Base-by-base conservation (phyloP, 2,797 vertebrate species). In the Gymnodraco acuticeps region DNA sequence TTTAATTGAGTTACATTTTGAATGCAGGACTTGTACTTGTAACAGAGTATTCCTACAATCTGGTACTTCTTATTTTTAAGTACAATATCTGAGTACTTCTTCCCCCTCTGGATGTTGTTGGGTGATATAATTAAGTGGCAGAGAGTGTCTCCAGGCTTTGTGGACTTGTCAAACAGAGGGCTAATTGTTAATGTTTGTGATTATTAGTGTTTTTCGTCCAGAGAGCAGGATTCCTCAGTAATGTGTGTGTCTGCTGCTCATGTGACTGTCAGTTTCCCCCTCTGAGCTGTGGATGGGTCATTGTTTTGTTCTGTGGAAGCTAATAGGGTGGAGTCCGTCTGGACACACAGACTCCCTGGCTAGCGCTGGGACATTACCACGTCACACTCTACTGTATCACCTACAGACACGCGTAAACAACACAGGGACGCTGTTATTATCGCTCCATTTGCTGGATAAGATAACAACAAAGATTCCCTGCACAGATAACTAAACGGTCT, bases 311-410 rank as follows among this genome's bases (percentile, higher is more conserved):
- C 61, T 79, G 86, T 81, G 80, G 77, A 87, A 86, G 78, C 90
- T 84, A 84, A 89, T 83, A 78, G 90, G 89, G 90, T 89, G 91
- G 88, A 90, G 92, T 83, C 87, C 62, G 92, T 94, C 92, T 94
- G 88, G 90, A 93, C 82, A 70, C 9, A 52, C 80, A 82, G 91
- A 84, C 88, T 84, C 82, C 51, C 51, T 20, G 77, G 48, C 82
- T 86, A 63, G 1, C 47, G 14, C 65, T 38, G 56, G 64, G 64
- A 70, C 77, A 43, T 82, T 75, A 78, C 50, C 3, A 5, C 9
- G 9, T 53, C 75, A 81, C 80, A 77, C 82, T 76, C 83, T 82
- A 50, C 60, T 45, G 5, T 38, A 23, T 64, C 86, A 84, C 80
- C 75, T 82, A 38, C 64, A 42, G 38, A 69, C 70, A 56, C 53